Conservation (phyloP, 2,113 vertebrate species). For the Pelusios castaneus region DNA sequence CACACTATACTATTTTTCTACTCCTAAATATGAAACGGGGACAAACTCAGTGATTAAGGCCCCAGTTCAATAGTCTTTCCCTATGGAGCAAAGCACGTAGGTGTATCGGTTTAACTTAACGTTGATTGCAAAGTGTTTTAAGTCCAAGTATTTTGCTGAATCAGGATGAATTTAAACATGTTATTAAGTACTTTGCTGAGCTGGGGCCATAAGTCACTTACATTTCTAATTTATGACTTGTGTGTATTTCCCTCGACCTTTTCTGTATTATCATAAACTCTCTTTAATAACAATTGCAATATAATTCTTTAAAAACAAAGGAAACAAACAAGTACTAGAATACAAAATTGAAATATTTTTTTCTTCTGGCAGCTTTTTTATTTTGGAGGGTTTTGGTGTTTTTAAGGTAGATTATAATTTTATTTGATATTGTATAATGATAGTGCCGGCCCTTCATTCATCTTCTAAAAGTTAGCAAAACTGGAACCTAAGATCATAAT, state of each 20-base stretch:
- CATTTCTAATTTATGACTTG: slow-evolving; percentile 35
- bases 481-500: slow-evolving; percentile 60
- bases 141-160: slow-evolving; percentile 51
- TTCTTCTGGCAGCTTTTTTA: not conserved
- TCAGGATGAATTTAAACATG: not conserved
- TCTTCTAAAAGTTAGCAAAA: slow-evolving; percentile 43
- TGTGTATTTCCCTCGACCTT: slow-evolving; percentile 26
- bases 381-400: not conserved
- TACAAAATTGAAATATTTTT: not conserved
- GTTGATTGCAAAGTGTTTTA: not conserved
- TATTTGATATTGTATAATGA: slow-evolving; percentile 57
- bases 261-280: slow-evolving; percentile 42
- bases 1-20: slow-evolving; percentile 13
- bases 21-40: not conserved
- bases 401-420: slow-evolving; percentile 38
- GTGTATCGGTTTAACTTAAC: not conserved
- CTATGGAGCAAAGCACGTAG: not conserved
- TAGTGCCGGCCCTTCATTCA: slow-evolving; percentile 48
- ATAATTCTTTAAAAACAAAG: slow-evolving; percentile 18
- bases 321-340: slow-evolving; percentile 50
- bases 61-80: not conserved
- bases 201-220: not conserved
- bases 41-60: slow-evolving; percentile 1
- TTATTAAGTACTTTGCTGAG: slow-evolving; percentile 39
- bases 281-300: slow-evolving; percentile 20